phyloP scores from a whole-genome alignment of 2,113 vertebrate genomes.

The Anguilla japonica region DNA sequence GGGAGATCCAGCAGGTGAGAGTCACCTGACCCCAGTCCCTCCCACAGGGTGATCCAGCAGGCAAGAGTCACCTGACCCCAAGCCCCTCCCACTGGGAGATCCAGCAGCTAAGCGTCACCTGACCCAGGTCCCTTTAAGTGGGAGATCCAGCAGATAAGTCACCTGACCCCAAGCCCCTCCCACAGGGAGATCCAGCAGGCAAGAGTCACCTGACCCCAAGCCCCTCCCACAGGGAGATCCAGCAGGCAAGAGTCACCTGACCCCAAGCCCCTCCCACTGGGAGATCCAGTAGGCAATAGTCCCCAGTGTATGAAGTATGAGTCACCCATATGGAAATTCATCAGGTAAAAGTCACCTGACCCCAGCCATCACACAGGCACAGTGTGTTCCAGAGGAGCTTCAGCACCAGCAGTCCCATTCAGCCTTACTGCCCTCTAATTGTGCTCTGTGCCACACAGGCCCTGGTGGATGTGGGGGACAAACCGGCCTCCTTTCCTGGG shows the following conservation, averaged over 20 bases:
- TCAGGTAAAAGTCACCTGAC: not conserved
- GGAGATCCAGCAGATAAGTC: constrained; percentile 88
- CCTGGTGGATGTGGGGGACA: constrained; percentile 89
- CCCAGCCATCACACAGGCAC: not conserved
- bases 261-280: not conserved
- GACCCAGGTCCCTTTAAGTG: not conserved
- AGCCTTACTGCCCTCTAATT: constrained; percentile 25
- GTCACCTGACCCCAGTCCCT: not conserved
- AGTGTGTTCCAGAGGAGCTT: not conserved
- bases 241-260: constrained; percentile 73
- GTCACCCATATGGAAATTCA: not conserved
- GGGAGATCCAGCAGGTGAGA: constrained; percentile 88
- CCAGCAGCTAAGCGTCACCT: not conserved
- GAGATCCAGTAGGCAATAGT: constrained; percentile 74
- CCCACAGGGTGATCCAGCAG: constrained; percentile 64
- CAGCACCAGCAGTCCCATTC: not conserved
- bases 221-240: constrained; percentile 90
- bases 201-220: constrained; percentile 6
- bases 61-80: constrained; percentile 51
- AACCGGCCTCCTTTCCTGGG: constrained; percentile 84
- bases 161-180: not conserved
- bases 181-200: constrained; percentile 73
- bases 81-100: not conserved
- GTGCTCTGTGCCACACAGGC: constrained; percentile 66
- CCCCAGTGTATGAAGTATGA: too few relatives aligned